Evolutionary conservation across 2,113 vertebrate species (phyloP), one percentile per base, ranked within the genome.

Genomic region (Scytalopus superciliaris): DNA sequence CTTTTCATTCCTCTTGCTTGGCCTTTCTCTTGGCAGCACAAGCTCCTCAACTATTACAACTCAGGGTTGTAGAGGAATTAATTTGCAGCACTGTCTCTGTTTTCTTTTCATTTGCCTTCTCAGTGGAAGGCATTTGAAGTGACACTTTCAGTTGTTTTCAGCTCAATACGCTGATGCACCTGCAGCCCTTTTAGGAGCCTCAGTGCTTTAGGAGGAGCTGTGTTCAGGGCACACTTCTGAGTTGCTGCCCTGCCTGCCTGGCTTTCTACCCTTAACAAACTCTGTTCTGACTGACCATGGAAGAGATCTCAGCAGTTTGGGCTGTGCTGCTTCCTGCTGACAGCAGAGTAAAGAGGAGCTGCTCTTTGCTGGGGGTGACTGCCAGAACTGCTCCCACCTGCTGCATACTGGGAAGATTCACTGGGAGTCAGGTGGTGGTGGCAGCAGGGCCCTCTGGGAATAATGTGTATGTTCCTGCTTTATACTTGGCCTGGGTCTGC

Each of bases 131-230:
- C 14, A 28, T 66, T 84, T 33, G 2, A 17, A 79, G 66, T 91
- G 39, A 5, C 6, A 0, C 63, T 77, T 72, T 7, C 6, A 64
- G 37, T 30, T 40, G 33, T 57, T 55, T 44, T 56, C 62, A 63
- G 39, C 49, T 72, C 1, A 0, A 2, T 60, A 11, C 2, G 1
- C 25, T 77, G 10, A 49, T 45, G 33, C 28, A 37, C 19, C 31
- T 56, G 35, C 22, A 78, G 2, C 13, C 16, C 12, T 62, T 35
- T 22, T 16, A 39, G 22, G 35, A 73, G 42, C 69, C 12, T 13
- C 11, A 37, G 25, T 37, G 28, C 25, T 33, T 56, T 17, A 19
- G 1, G 3, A 76, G 40, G 21, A 67, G 16, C 23, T 66, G 16
- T 62, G 40, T 57, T 87, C 18, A 19, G 25, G 30, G 33, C 10